Conservation (phyloP, 2,797 vertebrate genomes). For the Melanogrammus aeglefinus region DNA sequence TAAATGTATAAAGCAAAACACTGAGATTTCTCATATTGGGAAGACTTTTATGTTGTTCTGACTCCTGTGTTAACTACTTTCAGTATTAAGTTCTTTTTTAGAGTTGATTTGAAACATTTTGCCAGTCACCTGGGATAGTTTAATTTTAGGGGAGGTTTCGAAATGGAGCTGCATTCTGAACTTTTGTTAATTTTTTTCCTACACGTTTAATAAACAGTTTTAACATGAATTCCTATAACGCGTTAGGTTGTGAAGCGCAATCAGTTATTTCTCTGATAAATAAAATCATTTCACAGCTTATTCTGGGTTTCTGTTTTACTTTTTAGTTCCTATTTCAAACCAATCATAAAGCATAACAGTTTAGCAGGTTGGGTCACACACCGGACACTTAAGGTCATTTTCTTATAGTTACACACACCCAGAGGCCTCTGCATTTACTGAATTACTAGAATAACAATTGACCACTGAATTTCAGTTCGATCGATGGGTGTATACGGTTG, state of each 20-base stretch:
- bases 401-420: background rate
- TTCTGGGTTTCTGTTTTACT: background rate
- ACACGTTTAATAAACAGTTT: constrained; percentile 69
- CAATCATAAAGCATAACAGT: background rate
- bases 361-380: background rate
- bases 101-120: constrained; percentile 66
- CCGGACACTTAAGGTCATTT: background rate
- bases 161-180: constrained; percentile 62
- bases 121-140: constrained; percentile 62
- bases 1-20: constrained; percentile 72
- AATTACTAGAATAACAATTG: background rate
- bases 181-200: constrained; percentile 70
- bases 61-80: constrained; percentile 72
- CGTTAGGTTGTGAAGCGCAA: constrained; percentile 69
- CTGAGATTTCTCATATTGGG: constrained; percentile 85
- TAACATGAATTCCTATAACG: constrained; percentile 61
- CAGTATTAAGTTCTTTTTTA: constrained; percentile 77
- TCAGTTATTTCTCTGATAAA: constrained; percentile 64
- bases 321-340: background rate
- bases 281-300: constrained; percentile 52
- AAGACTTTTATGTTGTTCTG: constrained; percentile 70
- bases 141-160: constrained; percentile 61
- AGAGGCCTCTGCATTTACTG: background rate
- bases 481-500: no score
- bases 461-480: no score